Base-by-base conservation (phyloP, 2,113 vertebrate species). In the Tylochromis polylepis region DNA sequence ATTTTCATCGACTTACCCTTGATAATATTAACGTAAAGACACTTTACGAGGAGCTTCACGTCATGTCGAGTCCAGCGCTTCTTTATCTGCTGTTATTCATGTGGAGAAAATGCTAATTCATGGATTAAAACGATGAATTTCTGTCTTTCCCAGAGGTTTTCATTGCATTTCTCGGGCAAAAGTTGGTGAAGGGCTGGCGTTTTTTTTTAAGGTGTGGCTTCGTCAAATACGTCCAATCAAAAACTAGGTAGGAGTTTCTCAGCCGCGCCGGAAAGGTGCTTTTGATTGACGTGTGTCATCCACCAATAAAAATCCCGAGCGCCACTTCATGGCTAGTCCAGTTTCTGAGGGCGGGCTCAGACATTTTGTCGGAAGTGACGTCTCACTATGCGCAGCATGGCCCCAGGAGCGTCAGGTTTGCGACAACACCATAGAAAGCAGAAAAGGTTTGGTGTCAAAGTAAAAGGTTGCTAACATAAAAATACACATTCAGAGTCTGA, bases 1-100 rank as follows among this genome's bases (percentile, higher is more conserved):
- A 49, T 83, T 77, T 88, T 16, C 6, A 27, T 81, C 46, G 10
- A 85, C 96, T 95, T 95, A 97, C 96, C 95, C 62, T 65, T 57
- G 15, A 55, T 15, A 84, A 78, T 77, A 85, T 43, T 87, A 81
- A 89, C 51, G 75, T 22, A 46, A 56, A 53, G n/a, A 78, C 67
- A 41, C 79, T 53, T 65, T 11, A 6, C 2, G 9, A 22, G 22
- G 9, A 59, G 24, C 70, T 59, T 96, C 85, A 95, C 56, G 87
- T 59, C 95, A 95, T 95, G 67, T 91, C 58, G 51, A 83, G 53
- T 65, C 81, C 79, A 29, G 41, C 16, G 49, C 84, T 51, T 80
- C 22, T 70, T 53, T 51, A 82, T 31, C 31, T 85, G n/a, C 7
- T 83, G 6, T 87, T 65, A 72, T 79, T 90, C 85, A 56, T 72